Evolutionary conservation across 1,140 invertebrate genomes (phyloP).

Genomic region (Caligus rogercresseyi): DNA sequence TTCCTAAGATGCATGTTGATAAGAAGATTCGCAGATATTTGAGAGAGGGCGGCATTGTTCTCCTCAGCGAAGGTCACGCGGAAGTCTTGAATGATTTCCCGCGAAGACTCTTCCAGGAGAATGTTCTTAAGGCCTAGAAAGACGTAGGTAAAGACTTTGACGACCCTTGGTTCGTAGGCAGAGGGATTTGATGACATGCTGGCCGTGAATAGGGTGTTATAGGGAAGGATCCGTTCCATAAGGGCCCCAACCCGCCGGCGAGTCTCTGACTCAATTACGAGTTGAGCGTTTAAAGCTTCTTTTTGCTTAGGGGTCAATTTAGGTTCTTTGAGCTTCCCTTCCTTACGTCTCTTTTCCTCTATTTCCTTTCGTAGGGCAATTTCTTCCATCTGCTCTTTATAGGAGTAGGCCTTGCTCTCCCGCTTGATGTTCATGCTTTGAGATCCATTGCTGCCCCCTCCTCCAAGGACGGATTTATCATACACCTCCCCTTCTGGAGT

Average conservation of each 20-base stretch:
- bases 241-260: conserved; percentile 39
- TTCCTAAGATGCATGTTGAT: neutral
- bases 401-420: conserved; percentile 91
- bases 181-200: conserved; percentile 36
- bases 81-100: neutral
- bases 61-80: neutral
- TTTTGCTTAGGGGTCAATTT: conserved; percentile 76
- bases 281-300: conserved; percentile 68
- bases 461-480: conserved; percentile 70
- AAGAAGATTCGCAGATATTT: neutral
- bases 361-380: conserved; percentile 73
- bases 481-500: conserved; percentile 76
- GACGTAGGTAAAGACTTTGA: neutral
- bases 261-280: conserved; percentile 62
- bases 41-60: neutral
- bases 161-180: conserved; percentile 33
- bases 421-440: conserved; percentile 64
- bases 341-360: conserved; percentile 61
- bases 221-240: conserved; percentile 8
- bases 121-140: neutral
- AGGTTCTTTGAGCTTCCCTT: conserved; percentile 51
- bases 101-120: neutral
- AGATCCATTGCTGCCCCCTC: conserved; percentile 26
- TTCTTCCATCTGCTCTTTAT: conserved; percentile 90
- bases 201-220: conserved; percentile 20